phyloP scores from a whole-genome alignment of 2,113 vertebrate genomes.

The Archocentrus centrarchus region DNA sequence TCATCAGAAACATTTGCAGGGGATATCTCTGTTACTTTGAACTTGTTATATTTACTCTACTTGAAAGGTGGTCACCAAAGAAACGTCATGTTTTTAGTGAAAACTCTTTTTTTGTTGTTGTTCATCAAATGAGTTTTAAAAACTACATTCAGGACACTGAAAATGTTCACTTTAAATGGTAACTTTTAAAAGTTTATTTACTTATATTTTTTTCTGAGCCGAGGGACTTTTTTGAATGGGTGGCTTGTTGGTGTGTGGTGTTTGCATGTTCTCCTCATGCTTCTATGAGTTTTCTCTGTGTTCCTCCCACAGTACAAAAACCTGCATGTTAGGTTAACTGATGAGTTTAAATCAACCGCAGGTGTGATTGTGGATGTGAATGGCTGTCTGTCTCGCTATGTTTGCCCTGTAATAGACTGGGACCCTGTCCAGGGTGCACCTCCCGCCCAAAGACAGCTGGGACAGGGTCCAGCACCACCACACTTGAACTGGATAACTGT shows the following conservation, averaged over 20 bases:
- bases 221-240: too few species aligned
- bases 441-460: not conserved
- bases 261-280: too few species aligned
- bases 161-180: too few species aligned
- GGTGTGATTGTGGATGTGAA: not conserved
- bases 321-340: too few species aligned
- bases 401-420: not conserved
- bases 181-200: too few species aligned
- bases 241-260: too few species aligned
- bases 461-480: not conserved
- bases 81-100: not conserved
- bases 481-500: not conserved
- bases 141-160: too few species aligned
- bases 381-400: not conserved
- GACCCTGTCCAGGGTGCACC: not conserved
- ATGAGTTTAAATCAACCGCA: not conserved
- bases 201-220: too few species aligned
- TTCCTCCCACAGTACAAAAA: too few species aligned
- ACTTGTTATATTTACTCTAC: not conserved
- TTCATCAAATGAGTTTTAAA: not conserved
- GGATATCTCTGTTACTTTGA: not conserved
- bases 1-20: not conserved
- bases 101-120: not conserved
- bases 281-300: too few species aligned
- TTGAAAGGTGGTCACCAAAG: not conserved